Conservation (phyloP, 2,113 vertebrate genomes). For the Arizona elegans region DNA sequence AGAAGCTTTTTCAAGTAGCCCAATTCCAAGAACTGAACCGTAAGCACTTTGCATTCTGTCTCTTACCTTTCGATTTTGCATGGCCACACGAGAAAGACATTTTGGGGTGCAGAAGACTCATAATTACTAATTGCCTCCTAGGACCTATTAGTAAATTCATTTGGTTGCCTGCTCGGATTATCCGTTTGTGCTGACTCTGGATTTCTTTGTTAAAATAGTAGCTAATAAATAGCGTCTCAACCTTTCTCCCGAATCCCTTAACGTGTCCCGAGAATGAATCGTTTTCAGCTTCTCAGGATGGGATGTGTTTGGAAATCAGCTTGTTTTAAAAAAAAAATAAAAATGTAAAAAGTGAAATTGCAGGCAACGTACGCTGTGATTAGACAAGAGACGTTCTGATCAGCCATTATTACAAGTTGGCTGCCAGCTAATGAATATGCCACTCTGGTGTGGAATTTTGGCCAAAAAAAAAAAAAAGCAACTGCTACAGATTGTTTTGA, state of each 20-base stretch:
- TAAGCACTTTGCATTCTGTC: not conserved
- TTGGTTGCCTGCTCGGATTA: not conserved
- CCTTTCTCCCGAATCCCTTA: not conserved
- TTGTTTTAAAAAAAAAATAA: not conserved
- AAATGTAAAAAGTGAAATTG: not conserved
- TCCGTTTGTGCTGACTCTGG: constrained; percentile 4
- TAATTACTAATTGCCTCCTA: not conserved
- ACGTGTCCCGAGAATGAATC: not conserved
- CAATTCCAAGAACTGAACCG: not conserved
- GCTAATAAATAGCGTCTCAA: constrained; percentile 17
- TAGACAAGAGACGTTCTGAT: not conserved
- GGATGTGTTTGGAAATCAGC: not conserved
- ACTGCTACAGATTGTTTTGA: not conserved
- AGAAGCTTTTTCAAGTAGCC: not conserved
- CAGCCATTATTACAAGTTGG: not conserved
- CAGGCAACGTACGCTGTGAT: not conserved
- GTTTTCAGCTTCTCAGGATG: not conserved
- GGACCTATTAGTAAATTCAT: not conserved
- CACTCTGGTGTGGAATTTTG: not conserved
- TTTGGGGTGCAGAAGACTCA: constrained; percentile 12
- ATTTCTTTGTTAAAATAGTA: not conserved
- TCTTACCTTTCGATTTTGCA: not conserved
- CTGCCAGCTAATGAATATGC: not conserved
- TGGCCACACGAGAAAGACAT: not conserved
- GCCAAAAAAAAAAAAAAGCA: not conserved